phyloP scores from a whole-genome alignment of 2,888 invertebrate species.

The Lydus trimaculatus region DNA sequence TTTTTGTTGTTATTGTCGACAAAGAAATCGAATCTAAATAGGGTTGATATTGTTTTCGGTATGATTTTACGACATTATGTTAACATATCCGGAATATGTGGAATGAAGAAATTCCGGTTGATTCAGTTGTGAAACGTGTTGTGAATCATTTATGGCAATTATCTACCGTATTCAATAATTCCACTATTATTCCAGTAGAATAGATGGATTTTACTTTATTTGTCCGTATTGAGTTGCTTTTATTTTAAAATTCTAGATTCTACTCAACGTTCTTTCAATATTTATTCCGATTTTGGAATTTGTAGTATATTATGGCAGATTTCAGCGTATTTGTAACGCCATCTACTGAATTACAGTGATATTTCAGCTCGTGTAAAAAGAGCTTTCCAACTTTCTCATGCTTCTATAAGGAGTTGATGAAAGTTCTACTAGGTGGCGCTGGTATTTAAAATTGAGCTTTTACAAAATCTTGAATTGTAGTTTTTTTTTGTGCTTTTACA shows the following conservation, averaged over 20 bases:
- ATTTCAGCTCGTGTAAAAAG: not conserved
- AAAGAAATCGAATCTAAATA: too few relatives aligned
- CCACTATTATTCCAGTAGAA: not conserved
- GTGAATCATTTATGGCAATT: not conserved
- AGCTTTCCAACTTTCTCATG: not conserved
- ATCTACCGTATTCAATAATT: not conserved
- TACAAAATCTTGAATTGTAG: too few relatives aligned
- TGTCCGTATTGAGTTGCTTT: too few relatives aligned
- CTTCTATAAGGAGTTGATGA: not conserved
- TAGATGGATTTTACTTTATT: not conserved
- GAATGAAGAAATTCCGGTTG: not conserved
- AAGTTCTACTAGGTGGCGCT: slow-evolving; percentile 1
- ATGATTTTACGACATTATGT: not conserved
- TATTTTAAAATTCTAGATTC: too few relatives aligned
- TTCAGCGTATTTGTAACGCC: not conserved
- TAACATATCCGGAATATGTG: not conserved
- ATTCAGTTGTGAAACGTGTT: not conserved
- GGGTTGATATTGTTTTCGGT: too few relatives aligned
- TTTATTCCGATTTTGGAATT: not conserved
- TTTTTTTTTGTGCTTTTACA: too few relatives aligned
- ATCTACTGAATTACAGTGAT: not conserved
- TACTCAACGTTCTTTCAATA: not conserved
- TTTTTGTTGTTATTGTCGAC: too few relatives aligned
- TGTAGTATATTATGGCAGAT: too few relatives aligned
- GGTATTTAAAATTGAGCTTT: not conserved